Base-by-base conservation (phyloP, 2,797 vertebrate species). In the Botia almorhae region DNA sequence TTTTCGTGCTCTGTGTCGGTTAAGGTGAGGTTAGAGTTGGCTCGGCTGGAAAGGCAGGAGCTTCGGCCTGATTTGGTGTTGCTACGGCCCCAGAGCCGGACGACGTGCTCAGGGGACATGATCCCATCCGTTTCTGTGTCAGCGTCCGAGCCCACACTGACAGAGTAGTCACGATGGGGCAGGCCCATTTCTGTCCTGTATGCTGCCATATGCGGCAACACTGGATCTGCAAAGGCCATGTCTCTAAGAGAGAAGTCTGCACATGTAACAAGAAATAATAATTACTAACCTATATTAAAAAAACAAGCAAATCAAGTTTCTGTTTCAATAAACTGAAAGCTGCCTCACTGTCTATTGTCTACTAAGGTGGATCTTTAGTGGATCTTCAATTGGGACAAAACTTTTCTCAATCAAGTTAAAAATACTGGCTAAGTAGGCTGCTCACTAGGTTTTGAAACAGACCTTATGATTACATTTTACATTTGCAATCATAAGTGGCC, bases 1-100 rank as follows among this genome's bases (percentile, higher is more conserved):
- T 98, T 98, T 89, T 99, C 98, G 0, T 98, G 98, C 80, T 99
- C 98, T 0, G 98, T 99, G 91, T 99, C 98, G 0, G 98, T 99
- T 76, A 99, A 96, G 0, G 98, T 99, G 80, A 99, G 95, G 86
- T 98, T 98, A 86, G 98, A 99, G 92, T 99, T 99, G 87, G 98
- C 98, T 75, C 98, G 88, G 90, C 98, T 99, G 0, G 98, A 99
- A 83, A 99, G 92, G 89, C 97, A 99, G 51, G 98, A 99, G 90
- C 97, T 99, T 76, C 97, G 96, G 7, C 97, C 97, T 0, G 98
- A 99, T 87, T 98, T 96, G 33, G 95, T 94, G 91, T 95, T 97
- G 87, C 88, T 87, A 64, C 96, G 94, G 46, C 95, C 96, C 97
- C 98, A 99, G 69, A 99, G 92, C 51, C 96, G 91, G 76, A 96